Evolutionary conservation across 2,113 vertebrate species (phyloP), one percentile per base, ranked within the genome.

Genomic region (Redunca redunca): DNA sequence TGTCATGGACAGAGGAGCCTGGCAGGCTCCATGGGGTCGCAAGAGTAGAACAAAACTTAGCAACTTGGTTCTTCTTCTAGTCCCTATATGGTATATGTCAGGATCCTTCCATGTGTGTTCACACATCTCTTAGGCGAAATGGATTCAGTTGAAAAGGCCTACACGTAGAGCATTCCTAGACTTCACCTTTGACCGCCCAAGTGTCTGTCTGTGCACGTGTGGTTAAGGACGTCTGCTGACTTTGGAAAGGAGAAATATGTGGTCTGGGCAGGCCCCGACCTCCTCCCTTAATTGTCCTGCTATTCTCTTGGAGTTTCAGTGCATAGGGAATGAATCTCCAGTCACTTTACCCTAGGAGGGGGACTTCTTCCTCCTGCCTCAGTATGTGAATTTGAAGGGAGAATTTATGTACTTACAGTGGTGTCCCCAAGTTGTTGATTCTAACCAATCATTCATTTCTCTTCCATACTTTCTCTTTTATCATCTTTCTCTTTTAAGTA

Each of bases 131-230:
- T 25, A 43, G 21, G 19, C 71, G 25, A 40, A 40, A 71, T 71
- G 64, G 16, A 71, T 36, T 21, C 33, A 36, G 0, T 13, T 0
- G 0, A 23, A 74, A 74, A 43, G 36, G 36, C 21, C 19, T 74
- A 25, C 36, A 25, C 11, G 21, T 25, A 25, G 36, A 74, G 11
- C 21, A 13, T 43, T 40, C 21, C 36, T 74, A 43, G 36, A 25
- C 71, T 13, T 43, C 36, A 36, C n/a, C 11, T 74, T 74, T 74
- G 17, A 43, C 5, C 1, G 1, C n/a, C 36, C 12, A 25, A 7
- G 71, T 23, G 71, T 40, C 71, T 74, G 6, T 40, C n/a, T 71
- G 64, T 1, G 1, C 21, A 74, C 5, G 0, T 43, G 19, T 74
- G 71, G 11, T 74, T 6, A 62, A 14, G 36, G 71, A 74, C 21